Evolutionary conservation across 2,888 invertebrate genomes (phyloP).

Genomic region (Chymomyza caudatula): DNA sequence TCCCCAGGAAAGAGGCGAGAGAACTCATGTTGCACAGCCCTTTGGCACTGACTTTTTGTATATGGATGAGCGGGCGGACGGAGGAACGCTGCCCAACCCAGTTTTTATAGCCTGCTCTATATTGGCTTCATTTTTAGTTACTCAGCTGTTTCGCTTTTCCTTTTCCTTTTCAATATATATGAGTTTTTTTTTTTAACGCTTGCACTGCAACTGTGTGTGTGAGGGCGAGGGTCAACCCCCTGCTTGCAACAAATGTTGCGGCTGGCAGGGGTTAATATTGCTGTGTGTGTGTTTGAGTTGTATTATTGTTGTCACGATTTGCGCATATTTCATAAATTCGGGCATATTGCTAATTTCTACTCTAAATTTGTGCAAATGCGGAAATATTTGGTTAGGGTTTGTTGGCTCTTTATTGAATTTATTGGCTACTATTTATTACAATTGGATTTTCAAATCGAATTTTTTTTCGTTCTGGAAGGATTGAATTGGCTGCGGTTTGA

Average conservation of each 20-base stretch:
- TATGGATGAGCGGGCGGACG: constrained; percentile 1
- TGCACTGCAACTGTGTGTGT: constrained; percentile 8
- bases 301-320: constrained; percentile 68
- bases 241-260: constrained; percentile 51
- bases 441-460: constrained; percentile 57
- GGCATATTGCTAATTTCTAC: constrained; percentile 67
- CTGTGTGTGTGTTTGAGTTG: constrained; percentile 13
- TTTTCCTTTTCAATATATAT: constrained; percentile 20
- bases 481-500: not conserved
- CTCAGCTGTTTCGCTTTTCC: constrained; percentile 57
- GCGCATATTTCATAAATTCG: constrained; percentile 67
- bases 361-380: constrained; percentile 63
- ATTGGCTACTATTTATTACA: constrained; percentile 65
- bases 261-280: constrained; percentile 52
- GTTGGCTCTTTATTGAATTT: constrained; percentile 45
- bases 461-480: constrained; percentile 11
- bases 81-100: constrained; percentile 36
- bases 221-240: constrained; percentile 10
- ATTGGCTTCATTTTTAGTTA: constrained; percentile 70
- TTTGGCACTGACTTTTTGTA: constrained; percentile 46
- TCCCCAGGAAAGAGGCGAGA: not conserved
- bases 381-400: constrained; percentile 58
- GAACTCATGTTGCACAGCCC: constrained; percentile 31
- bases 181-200: not conserved
- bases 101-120: constrained; percentile 63